These are phyloP conservation scores for Xenops minutus DNA, from an alignment of 2,797 vertebrate genomes.

Conservation along the genomic window DNA sequence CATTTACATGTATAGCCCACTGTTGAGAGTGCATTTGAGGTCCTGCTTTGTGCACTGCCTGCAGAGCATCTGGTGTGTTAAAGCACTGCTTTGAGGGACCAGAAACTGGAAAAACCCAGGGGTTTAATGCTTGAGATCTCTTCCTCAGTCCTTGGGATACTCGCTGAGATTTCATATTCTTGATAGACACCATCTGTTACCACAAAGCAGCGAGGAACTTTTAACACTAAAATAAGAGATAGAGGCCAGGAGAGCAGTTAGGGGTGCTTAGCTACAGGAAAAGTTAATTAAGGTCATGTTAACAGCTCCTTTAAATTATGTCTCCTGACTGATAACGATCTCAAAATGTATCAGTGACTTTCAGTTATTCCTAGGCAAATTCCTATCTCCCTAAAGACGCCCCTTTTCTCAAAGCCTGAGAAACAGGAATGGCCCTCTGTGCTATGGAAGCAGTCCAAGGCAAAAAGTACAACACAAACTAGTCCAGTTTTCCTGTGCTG, in stretches of 20 bases:
- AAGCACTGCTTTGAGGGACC: not conserved
- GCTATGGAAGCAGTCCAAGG: not conserved
- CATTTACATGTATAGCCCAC: not conserved
- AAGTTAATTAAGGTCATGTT: conserved; percentile 2
- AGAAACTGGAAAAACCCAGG: not conserved
- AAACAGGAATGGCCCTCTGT: not conserved
- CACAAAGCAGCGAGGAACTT: not conserved
- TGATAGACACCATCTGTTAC: not conserved
- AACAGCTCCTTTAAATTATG: not conserved
- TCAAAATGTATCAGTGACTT: not conserved
- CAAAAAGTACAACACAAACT: conserved; percentile 10
- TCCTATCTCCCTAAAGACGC: not conserved
- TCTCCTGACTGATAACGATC: not conserved
- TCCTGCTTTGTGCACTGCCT: not conserved
- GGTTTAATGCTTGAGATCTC: not conserved
- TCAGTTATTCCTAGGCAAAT: not conserved
- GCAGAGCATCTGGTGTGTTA: not conserved
- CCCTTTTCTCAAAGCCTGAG: not conserved
- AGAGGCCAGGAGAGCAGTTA: not conserved
- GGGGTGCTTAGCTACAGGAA: not conserved
- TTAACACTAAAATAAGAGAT: not conserved
- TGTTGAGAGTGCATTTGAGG: not conserved
- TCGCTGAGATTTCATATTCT: not conserved
- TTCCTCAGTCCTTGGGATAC: not conserved
- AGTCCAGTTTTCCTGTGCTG: not conserved